Percentiles rank a stretch among this genome's conserved stretches.
Evolutionary conservation across 2,888 invertebrate genomes (phyloP).

Genomic region (Spatulosminthurus flaviceps): DNA sequence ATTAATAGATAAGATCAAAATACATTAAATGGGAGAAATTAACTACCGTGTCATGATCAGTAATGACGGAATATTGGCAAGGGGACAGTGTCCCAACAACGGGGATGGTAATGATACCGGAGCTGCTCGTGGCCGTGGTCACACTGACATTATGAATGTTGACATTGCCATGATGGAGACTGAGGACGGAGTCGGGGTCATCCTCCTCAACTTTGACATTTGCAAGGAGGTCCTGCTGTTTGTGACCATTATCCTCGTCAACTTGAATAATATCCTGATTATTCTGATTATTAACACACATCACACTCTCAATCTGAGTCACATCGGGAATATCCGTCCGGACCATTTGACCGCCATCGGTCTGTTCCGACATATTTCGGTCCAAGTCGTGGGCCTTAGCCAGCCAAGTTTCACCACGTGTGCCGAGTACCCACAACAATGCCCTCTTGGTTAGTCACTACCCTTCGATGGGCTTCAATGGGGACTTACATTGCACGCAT

Average conservation of each 20-base stretch:
- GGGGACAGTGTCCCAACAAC: slow-evolving; percentile 54
- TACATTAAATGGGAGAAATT: background rate
- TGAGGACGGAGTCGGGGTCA: slow-evolving; percentile 32
- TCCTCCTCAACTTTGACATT: slow-evolving; percentile 15
- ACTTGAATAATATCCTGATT: slow-evolving; percentile 37
- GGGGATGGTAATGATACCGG: slow-evolving; percentile 61
- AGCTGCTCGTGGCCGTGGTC: slow-evolving; percentile 55
- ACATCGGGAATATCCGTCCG: slow-evolving; percentile 60
- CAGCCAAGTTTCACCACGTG: slow-evolving; percentile 34
- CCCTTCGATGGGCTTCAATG: background rate
- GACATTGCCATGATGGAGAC: slow-evolving; percentile 49
- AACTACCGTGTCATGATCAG: slow-evolving; percentile 59
- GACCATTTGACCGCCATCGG: slow-evolving; percentile 56
- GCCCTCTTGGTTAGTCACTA: background rate
- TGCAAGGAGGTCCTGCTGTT: slow-evolving; percentile 22
- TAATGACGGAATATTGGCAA: slow-evolving; percentile 59
- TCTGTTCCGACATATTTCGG: slow-evolving; percentile 61
- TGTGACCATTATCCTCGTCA: background rate
- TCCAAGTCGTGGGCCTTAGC: slow-evolving; percentile 46
- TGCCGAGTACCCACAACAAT: slow-evolving; percentile 21
- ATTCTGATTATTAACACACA: slow-evolving; percentile 49
- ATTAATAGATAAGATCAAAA: no score
- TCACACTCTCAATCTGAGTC: slow-evolving; percentile 45
- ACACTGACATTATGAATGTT: slow-evolving; percentile 60
- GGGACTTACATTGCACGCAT: background rate